phyloP scores from a whole-genome alignment of 2,113 vertebrate genomes.

The Pristiophorus japonicus region DNA sequence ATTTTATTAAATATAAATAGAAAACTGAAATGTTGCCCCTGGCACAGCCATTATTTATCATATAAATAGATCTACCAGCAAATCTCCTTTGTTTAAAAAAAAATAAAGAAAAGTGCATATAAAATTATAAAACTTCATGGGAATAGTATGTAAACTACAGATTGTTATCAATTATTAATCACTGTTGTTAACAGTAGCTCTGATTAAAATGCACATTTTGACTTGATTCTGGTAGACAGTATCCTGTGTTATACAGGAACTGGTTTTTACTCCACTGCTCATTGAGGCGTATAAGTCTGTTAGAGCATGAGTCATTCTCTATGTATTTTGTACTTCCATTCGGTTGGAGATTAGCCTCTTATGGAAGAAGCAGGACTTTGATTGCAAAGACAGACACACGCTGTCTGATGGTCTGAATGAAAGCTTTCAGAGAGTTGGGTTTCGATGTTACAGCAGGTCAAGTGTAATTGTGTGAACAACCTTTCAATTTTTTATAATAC shows the following conservation, averaged over 20 bases:
- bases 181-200: background rate
- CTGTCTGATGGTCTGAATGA: background rate
- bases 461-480: background rate
- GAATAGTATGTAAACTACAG: background rate
- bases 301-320: conserved; percentile 37
- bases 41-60: background rate
- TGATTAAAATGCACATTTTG: background rate
- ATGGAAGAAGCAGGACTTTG: background rate
- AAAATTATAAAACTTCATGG: background rate
- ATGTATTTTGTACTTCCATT: background rate
- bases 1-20: background rate
- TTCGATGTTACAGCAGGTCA: background rate
- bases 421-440: background rate
- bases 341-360: background rate
- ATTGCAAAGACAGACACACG: background rate
- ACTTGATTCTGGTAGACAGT: background rate
- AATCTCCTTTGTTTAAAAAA: background rate
- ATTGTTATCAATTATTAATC: background rate
- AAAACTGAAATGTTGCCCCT: background rate
- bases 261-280: conserved; percentile 34
- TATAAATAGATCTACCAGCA: background rate
- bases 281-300: conserved; percentile 20
- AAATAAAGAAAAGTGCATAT: background rate
- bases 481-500: too few species aligned
- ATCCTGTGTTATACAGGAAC: fast-evolving